phyloP scores from a whole-genome alignment of 2,113 vertebrate genomes.

The Chaenocephalus aceratus region DNA sequence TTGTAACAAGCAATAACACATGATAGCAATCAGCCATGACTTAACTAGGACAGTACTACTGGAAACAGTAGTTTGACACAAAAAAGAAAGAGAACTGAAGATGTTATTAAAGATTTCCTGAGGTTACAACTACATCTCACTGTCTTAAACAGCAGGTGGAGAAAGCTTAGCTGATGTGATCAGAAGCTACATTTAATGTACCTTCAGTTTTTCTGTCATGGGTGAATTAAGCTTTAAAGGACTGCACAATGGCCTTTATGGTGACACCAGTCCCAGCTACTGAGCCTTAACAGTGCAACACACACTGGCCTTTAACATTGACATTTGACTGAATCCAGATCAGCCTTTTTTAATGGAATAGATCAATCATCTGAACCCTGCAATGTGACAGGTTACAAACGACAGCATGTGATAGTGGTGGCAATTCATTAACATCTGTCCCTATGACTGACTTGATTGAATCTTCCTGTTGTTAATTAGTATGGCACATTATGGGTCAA shows the following conservation, averaged over 20 bases:
- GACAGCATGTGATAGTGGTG: slow-evolving; percentile 12
- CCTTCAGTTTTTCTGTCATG: not conserved
- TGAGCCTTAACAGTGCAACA: slow-evolving; percentile 28
- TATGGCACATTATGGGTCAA: slow-evolving; percentile 50
- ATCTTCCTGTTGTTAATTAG: slow-evolving; percentile 23
- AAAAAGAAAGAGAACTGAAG: not conserved
- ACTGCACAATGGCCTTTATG: slow-evolving; percentile 55
- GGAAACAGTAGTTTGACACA: slow-evolving; percentile 5
- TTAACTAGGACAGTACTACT: slow-evolving; percentile 40
- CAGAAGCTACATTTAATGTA: not conserved
- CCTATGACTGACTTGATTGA: slow-evolving; percentile 24
- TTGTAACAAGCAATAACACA: slow-evolving; percentile 82
- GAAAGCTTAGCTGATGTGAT: slow-evolving; percentile 7
- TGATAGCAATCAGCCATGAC: slow-evolving; percentile 21
- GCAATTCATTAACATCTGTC: slow-evolving; percentile 22
- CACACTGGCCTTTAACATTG: slow-evolving; percentile 10
- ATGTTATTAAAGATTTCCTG: not conserved
- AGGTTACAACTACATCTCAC: not conserved
- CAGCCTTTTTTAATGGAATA: slow-evolving; percentile 69
- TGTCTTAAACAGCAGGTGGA: slow-evolving; percentile 9
- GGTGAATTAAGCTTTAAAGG: slow-evolving; percentile 31
- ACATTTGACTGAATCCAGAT: slow-evolving; percentile 68
- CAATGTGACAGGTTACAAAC: slow-evolving; percentile 48
- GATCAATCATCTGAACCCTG: slow-evolving; percentile 38
- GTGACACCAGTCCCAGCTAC: slow-evolving; percentile 2